Evolutionary conservation across 1,140 invertebrate species (phyloP).

Genomic region (Zaprionus tsacasi): DNA sequence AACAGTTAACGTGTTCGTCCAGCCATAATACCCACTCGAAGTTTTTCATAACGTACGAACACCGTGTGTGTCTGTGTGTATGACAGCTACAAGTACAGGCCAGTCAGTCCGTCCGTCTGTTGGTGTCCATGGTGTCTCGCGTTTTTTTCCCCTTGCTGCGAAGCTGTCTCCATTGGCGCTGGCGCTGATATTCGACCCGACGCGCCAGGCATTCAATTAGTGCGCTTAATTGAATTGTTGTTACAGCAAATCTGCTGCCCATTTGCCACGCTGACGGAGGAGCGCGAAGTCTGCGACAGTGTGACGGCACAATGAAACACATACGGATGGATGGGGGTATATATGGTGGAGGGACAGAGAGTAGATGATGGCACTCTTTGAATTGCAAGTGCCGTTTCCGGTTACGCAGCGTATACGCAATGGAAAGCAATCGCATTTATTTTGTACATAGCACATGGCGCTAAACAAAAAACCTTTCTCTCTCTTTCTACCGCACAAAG

Average conservation of each 20-base stretch:
- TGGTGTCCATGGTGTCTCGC: background rate
- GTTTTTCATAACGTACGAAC: background rate
- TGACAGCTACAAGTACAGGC: constrained; percentile 26
- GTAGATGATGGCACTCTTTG: constrained; percentile 52
- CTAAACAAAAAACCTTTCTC: constrained; percentile 56
- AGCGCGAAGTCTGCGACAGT: background rate
- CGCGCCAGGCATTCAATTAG: constrained; percentile 76
- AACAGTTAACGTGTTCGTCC: background rate
- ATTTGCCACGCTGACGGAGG: constrained; percentile 31
- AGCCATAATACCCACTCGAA: background rate
- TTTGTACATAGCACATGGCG: constrained; percentile 38
- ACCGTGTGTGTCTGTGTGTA: constrained; percentile 16
- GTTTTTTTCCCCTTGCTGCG: constrained; percentile 1
- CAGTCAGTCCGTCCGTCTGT: background rate
- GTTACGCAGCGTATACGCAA: constrained; percentile 69
- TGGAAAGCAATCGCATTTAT: constrained; percentile 36
- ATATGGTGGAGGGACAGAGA: constrained; percentile 19
- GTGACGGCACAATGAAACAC: constrained; percentile 13
- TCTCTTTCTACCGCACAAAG: background rate
- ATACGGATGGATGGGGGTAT: background rate
- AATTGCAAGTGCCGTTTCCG: constrained; percentile 65
- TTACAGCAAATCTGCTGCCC: constrained; percentile 73
- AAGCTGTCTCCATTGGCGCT: constrained; percentile 16
- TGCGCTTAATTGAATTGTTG: constrained; percentile 83
- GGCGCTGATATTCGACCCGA: constrained; percentile 49